Base-by-base conservation (phyloP, 1,140 invertebrate species). In the Lasaia peninsularis region DNA sequence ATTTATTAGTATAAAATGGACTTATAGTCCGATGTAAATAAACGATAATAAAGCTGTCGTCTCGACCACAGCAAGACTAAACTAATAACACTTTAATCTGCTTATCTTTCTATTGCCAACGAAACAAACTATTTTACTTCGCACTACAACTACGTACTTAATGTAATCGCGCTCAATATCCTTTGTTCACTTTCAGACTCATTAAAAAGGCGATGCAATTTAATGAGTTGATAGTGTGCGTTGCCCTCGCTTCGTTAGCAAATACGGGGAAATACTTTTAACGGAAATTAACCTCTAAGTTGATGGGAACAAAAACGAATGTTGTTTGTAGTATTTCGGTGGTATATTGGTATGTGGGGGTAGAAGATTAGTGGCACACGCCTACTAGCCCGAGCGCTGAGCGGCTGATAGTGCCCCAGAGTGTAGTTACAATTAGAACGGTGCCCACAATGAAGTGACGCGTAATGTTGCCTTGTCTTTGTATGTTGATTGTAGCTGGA, bases 151-250 rank as follows among this genome's bases (percentile, higher is more conserved):
- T 76, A 78, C 73, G 76, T 82, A 77, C 81, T 88, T 84, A 88
- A 85, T 85, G 85, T 86, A 88, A 86, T 86, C 83, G 85, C 69
- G 76, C 72, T 76, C 85, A 76, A 88, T 86, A 88, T 86, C 86
- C 86, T 86, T 88, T 88, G 83, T 86, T 88, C 80, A 86, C 81
- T 86, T 87, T 88, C 86, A 88, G 86, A 86, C 86, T 86, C 83
- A 88, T 88, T 88, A 86, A 88, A 88, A 86, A 88, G 82, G 83
- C 83, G 83, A 88, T 88, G 86, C 86, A 88, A 88, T 88, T 88
- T 88, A 88, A 88, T 86, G 81, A 86, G 79, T 83, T 86, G 86
- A 88, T 88, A 88, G 86, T 88, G 86, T 88, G 86, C 79, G 83
- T 88, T 86, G 77, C 80, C 82, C 83, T 71, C 78, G 76, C 84